Percentiles rank a stretch among this genome's conserved stretches.
phyloP scores from a whole-genome alignment of 2,888 invertebrate species.

The Agrochola lota region DNA sequence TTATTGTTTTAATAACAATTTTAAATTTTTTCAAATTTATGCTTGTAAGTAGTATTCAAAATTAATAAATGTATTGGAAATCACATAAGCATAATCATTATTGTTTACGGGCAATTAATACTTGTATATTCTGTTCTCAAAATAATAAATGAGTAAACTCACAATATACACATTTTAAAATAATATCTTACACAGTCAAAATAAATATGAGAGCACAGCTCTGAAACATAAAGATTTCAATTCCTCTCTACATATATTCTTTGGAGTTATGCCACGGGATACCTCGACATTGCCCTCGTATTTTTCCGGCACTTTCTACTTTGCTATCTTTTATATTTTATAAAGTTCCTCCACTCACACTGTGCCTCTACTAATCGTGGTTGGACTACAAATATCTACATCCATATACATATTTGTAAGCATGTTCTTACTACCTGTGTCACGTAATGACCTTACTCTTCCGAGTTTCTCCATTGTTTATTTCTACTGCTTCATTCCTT shows the following conservation, averaged over 20 bases:
- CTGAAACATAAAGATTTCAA: constrained; percentile 56
- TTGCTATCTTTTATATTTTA: constrained; percentile 33
- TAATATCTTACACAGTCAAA: constrained; percentile 9
- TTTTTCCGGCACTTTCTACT: constrained; percentile 39
- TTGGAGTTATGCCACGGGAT: constrained; percentile 41
- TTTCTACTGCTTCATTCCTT: constrained; percentile 51
- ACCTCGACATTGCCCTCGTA: constrained; percentile 40
- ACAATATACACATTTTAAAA: neutral
- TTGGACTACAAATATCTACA: constrained; percentile 19
- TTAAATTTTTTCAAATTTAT: constrained; percentile 9
- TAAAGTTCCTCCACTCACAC: constrained; percentile 18
- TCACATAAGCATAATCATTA: neutral
- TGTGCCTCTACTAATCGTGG: constrained; percentile 52
- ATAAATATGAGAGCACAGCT: constrained; percentile 1
- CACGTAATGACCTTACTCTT: constrained; percentile 52
- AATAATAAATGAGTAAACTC: neutral
- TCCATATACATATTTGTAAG: constrained; percentile 24
- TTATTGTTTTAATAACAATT: constrained; percentile 20
- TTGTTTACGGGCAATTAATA: neutral
- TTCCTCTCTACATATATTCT: constrained; percentile 39
- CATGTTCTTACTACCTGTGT: constrained; percentile 35
- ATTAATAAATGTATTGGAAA: constrained; percentile 12
- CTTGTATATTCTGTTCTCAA: neutral
- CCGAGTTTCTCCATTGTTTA: constrained; percentile 61
- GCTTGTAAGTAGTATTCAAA: neutral